These are phyloP conservation scores for Passerina amoena DNA, from an alignment of 2,113 vertebrate species.

Conservation along the genomic window DNA sequence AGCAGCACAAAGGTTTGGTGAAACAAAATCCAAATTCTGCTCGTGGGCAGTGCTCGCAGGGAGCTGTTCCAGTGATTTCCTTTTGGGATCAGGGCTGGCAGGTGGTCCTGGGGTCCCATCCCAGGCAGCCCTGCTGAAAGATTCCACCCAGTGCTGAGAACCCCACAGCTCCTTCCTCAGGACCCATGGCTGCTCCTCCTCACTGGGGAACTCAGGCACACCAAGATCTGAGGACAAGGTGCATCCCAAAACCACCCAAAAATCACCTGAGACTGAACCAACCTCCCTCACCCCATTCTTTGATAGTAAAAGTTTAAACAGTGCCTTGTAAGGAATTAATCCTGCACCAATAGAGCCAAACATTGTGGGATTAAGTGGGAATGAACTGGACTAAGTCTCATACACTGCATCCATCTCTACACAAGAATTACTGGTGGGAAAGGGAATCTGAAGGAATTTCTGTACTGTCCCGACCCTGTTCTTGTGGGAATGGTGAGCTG, in stretches of 20 bases:
- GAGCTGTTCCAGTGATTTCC: not conserved
- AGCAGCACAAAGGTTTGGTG: not conserved
- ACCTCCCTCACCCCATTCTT: not conserved
- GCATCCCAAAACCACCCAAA: not conserved
- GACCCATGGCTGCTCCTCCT: not conserved
- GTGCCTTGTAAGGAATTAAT: not conserved
- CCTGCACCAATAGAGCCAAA: not conserved
- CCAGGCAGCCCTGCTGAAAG: not conserved
- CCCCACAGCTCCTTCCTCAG: not conserved
- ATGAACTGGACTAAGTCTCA: not conserved
- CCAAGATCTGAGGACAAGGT: not conserved
- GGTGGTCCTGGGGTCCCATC: not conserved
- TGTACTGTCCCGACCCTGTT: not conserved
- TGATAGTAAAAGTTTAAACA: not conserved
- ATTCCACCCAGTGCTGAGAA: not conserved
- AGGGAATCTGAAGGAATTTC: not conserved
- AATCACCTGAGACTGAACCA: not conserved
- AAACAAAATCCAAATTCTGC: not conserved
- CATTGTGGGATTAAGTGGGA: not conserved
- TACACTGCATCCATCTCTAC: not conserved
- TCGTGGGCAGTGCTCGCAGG: not conserved
- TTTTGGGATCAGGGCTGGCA: not conserved
- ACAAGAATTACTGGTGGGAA: not conserved
- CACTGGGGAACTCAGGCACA: not conserved
- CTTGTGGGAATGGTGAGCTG: not conserved